Conservation (phyloP, 2,797 vertebrate genomes). For the Kryptolebias ocellatus region DNA sequence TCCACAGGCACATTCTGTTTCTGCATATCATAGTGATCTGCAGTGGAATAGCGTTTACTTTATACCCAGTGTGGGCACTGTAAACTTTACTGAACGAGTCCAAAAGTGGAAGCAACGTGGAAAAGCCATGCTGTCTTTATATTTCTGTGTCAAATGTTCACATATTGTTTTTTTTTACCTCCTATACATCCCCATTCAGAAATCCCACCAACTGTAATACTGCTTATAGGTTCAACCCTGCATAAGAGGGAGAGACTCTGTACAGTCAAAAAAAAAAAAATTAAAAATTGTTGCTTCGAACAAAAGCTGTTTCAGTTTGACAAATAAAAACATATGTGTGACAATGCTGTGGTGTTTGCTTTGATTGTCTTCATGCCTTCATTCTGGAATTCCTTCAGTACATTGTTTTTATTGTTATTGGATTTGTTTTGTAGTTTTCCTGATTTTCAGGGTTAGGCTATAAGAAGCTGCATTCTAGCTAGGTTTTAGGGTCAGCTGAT, state of each 20-base stretch:
- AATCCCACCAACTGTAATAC: slow-evolving; percentile 70
- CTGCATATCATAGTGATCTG: slow-evolving; percentile 59
- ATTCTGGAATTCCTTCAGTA: neutral
- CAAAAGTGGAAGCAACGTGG: slow-evolving; percentile 42
- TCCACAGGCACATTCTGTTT: slow-evolving; percentile 73
- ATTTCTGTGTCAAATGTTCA: slow-evolving; percentile 61
- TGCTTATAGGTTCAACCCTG: slow-evolving; percentile 68
- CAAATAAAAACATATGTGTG: slow-evolving; percentile 85
- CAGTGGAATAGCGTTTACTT: slow-evolving; percentile 56
- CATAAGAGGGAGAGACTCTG: slow-evolving; percentile 65
- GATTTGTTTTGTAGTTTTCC: neutral
- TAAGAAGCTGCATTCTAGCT: neutral
- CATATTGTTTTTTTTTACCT: slow-evolving; percentile 53
- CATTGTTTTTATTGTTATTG: neutral
- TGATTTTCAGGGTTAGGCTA: neutral
- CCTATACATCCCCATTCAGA: slow-evolving; percentile 67
- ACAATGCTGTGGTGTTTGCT: slow-evolving; percentile 46
- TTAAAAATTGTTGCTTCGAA: slow-evolving; percentile 68
- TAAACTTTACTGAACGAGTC: slow-evolving; percentile 60
- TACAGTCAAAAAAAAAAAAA: slow-evolving; percentile 75
- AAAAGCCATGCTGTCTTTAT: slow-evolving; percentile 62
- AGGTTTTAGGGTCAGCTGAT: neutral
- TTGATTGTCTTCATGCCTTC: neutral
- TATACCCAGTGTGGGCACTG: slow-evolving; percentile 67
- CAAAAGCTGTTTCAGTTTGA: slow-evolving; percentile 82